These are phyloP conservation scores for Erebia ligea DNA, from an alignment of 2,888 invertebrate species.

Conservation along the genomic window DNA sequence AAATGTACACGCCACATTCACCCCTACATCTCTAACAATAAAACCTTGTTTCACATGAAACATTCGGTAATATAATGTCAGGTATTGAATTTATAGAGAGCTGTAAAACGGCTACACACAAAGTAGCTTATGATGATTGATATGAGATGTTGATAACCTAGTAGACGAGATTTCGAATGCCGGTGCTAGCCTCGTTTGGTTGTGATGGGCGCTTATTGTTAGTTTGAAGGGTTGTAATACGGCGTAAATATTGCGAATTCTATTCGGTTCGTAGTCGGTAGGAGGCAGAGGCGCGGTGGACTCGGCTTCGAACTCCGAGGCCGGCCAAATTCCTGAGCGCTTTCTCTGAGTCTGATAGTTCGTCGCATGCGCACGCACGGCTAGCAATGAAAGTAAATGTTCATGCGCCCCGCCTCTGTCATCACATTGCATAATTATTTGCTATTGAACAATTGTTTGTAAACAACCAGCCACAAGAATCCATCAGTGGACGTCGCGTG, in stretches of 20 bases:
- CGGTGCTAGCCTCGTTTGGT: conserved; percentile 20
- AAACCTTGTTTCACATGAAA: conserved; percentile 64
- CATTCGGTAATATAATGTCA: conserved; percentile 59
- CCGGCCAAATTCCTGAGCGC: conserved; percentile 79
- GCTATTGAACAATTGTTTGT: conserved; percentile 78
- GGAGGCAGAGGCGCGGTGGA: conserved; percentile 34
- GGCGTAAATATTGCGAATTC: conserved; percentile 31
- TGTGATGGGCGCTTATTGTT: conserved; percentile 26
- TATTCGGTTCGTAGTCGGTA: conserved; percentile 27
- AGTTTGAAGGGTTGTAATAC: conserved; percentile 22
- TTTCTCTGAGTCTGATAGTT: conserved; percentile 75
- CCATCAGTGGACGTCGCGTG: conserved; percentile 66
- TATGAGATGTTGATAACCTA: conserved; percentile 53
- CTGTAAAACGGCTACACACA: conserved; percentile 63
- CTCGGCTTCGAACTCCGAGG: conserved; percentile 47
- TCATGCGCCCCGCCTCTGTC: conserved; percentile 64
- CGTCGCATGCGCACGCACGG: conserved; percentile 54
- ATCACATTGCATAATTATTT: conserved; percentile 78
- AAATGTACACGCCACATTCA: conserved; percentile 68
- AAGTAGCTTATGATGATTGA: conserved; percentile 54
- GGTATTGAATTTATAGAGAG: conserved; percentile 77
- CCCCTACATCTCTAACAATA: conserved; percentile 66
- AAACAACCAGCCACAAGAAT: conserved; percentile 70
- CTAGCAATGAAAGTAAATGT: conserved; percentile 78
- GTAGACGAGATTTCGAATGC: conserved; percentile 39